A percentile compares a stretch with the other conserved stretches of the same genome.
Evolutionary conservation across 2,888 invertebrate genomes (phyloP).

Genomic region (Cabera pusaria): DNA sequence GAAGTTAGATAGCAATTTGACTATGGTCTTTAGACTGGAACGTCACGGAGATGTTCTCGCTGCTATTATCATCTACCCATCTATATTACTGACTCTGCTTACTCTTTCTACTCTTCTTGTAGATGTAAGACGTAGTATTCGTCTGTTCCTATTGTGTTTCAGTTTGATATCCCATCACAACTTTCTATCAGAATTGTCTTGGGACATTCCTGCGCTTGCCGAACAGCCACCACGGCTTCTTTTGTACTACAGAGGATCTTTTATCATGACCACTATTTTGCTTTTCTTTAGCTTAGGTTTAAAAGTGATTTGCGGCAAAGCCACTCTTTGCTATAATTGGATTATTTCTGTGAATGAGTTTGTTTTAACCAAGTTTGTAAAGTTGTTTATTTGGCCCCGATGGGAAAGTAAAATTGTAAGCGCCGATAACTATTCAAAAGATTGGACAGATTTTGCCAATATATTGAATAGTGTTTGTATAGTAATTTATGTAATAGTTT

Average conservation of each 20-base stretch:
- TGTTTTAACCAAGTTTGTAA: constrained; percentile 11
- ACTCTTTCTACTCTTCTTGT: constrained; percentile 26
- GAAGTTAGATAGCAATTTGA: constrained; percentile 10
- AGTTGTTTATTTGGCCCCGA: constrained; percentile 14
- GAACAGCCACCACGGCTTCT: constrained; percentile 28
- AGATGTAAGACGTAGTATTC: constrained; percentile 19
- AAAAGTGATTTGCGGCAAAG: constrained; percentile 11
- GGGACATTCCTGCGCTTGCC: constrained; percentile 28
- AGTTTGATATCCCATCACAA: constrained; percentile 33
- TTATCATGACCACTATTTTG: constrained; percentile 21
- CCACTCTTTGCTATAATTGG: constrained; percentile 4
- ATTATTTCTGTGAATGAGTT: constrained; percentile 16
- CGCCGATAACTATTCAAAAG: too few relatives aligned
- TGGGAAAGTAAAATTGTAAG: constrained; percentile 10
- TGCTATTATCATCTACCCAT: constrained; percentile 30
- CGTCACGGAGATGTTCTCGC: constrained; percentile 26
- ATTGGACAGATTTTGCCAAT: too few relatives aligned
- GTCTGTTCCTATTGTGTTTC: constrained; percentile 29
- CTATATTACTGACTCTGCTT: constrained; percentile 26
- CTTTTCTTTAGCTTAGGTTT: constrained; percentile 16
- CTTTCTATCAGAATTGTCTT: constrained; percentile 22
- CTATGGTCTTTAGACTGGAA: constrained; percentile 23
- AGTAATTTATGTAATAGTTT: constrained; percentile 15
- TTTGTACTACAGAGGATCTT: constrained; percentile 30
- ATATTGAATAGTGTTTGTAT: constrained; percentile 2